Conservation (phyloP, 2,797 vertebrate species). For the Peromyscus aztecus region DNA sequence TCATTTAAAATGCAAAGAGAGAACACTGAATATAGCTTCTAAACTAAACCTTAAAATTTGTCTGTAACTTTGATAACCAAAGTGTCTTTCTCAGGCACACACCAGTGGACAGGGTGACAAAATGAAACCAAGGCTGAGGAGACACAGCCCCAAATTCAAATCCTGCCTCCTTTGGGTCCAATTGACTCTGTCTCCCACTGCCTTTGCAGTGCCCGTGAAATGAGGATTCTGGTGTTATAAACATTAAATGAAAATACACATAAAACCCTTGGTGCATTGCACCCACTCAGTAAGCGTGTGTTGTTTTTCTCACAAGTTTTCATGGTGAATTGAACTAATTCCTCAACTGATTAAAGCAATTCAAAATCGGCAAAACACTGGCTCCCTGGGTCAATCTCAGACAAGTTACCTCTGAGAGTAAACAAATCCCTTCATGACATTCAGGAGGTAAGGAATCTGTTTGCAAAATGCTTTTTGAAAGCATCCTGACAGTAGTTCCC, state of each 20-base stretch:
- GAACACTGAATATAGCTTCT: constrained; percentile 17
- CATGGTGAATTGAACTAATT: neutral
- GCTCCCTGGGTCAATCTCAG: neutral
- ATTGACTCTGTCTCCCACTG: neutral
- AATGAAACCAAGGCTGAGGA: neutral
- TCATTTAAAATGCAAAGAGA: constrained; percentile 31
- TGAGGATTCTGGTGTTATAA: neutral
- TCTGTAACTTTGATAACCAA: neutral
- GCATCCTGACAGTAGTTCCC: neutral
- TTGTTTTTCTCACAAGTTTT: neutral
- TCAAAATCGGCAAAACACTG: constrained; percentile 38
- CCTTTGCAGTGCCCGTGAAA: neutral
- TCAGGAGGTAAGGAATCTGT: constrained; percentile 22
- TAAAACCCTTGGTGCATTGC: neutral
- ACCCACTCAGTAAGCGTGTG: neutral
- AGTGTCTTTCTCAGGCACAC: neutral
- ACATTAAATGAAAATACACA: neutral
- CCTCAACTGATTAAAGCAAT: constrained; percentile 38
- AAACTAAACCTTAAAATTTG: neutral
- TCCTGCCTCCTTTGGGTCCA: neutral
- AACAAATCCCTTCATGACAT: constrained; percentile 34
- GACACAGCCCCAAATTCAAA: neutral
- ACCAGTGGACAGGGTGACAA: neutral
- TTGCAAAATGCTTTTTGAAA: constrained; percentile 51
- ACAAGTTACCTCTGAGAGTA: constrained; percentile 40